Conservation (phyloP, 2,113 vertebrate genomes). For the Hippocampus zosterae region DNA sequence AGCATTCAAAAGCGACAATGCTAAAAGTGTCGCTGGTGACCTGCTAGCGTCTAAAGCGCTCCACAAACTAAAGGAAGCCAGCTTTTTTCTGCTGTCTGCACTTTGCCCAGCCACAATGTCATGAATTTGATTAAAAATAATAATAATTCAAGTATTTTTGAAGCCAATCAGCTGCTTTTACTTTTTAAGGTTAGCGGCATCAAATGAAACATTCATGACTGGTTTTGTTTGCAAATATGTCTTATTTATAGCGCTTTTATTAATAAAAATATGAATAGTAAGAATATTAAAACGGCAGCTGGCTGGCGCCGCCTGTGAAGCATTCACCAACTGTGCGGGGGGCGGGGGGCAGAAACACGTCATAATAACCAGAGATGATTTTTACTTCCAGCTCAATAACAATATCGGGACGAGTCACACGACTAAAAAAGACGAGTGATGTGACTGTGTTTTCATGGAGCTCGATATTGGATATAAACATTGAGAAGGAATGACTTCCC, state of each 20-base stretch:
- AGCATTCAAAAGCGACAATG: constrained; percentile 9
- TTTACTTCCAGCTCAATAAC: background rate
- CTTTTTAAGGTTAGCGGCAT: constrained; percentile 6
- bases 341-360: background rate
- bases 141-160: background rate
- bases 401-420: background rate
- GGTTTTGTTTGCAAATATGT: constrained; percentile 1
- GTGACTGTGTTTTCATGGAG: constrained; percentile 3
- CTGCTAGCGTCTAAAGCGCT: constrained; percentile 19
- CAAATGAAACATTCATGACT: constrained; percentile 5
- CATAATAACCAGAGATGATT: constrained; percentile 3
- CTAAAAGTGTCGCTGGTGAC: constrained; percentile 19
- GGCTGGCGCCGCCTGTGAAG: background rate
- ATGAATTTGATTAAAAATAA: background rate
- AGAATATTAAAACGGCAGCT: constrained; percentile 1
- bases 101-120: background rate
- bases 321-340: background rate
- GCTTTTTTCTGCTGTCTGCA: constrained; percentile 7
- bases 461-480: background rate
- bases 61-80: constrained; percentile 1
- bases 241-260: constrained; percentile 3
- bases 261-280: constrained; percentile 8
- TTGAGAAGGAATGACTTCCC: background rate
- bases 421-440: constrained; percentile 2
- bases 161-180: background rate